Base-by-base conservation (phyloP, 2,113 vertebrate genomes). In the Echinops telfairi region DNA sequence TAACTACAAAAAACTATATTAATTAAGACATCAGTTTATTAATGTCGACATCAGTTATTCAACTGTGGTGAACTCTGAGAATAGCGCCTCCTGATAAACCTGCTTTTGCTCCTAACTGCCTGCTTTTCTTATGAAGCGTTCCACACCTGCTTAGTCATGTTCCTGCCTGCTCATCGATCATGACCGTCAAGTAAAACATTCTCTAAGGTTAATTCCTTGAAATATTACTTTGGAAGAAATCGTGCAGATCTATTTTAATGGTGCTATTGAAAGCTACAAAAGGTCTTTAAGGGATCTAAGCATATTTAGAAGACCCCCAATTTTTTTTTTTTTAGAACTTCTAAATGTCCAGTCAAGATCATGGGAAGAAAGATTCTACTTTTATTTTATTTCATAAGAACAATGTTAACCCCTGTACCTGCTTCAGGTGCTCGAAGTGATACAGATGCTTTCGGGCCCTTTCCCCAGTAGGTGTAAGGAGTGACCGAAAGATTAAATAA, bases 401-500 rank as follows among this genome's bases (percentile, higher is more conserved):
- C 79, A 22, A 58, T 82, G 43, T 94, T 94, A 94, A 93, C 38
- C 43, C 31, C 17, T 36, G 22, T 98, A 98, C 98, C 98, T 98
- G 94, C 96, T 97, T 97, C 96, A 83, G 98, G 98, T 43, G 97
- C 96, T 95, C 22, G 90, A 94, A 99, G 97, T 47, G 82, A 90
- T 25, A 97, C 60, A 86, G 95, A 96, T 81, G 98, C 97, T 77
- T 91, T 91, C 86, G 96, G 91, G 53, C 98, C 98, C 80, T 97
- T 98, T 84, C 97, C 98, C 98, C 98, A 98, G 90, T 98, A 98
- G 1, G 98, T 98, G 78, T 98, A 98, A 0, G 98, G 98, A 86
- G 96, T 98, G 53, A 98, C 97, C 0, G 95, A 97, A 94, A 98
- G 96, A 93, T 98, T 97, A 97, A 98, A 98, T 88, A 95, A 92